Evolutionary conservation across 2,888 invertebrate species (phyloP).

Genomic region (Altica lythri): DNA sequence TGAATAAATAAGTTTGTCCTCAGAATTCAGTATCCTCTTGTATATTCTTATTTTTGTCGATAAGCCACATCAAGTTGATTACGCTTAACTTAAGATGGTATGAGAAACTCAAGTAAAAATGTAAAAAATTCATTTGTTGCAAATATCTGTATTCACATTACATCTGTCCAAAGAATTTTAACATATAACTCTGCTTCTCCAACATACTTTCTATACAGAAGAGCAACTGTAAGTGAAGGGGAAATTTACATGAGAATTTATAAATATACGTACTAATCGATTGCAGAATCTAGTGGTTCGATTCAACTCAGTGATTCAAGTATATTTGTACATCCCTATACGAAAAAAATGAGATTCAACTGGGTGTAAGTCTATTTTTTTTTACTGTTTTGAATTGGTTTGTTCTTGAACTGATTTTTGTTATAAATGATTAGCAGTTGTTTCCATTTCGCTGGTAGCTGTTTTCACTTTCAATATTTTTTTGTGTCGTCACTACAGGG

Average conservation of each 20-base stretch:
- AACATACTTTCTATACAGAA: conserved; percentile 41
- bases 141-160: conserved; percentile 25
- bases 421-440: conserved; percentile 2
- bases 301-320: conserved; percentile 49
- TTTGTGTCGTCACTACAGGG: conserved; percentile 13
- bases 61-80: conserved; percentile 8
- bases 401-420: conserved; percentile 4
- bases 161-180: conserved; percentile 4
- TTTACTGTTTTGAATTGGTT: conserved; percentile 19
- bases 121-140: conserved; percentile 35
- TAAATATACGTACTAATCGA: conserved; percentile 53
- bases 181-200: conserved; percentile 6
- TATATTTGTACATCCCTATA: conserved; percentile 43
- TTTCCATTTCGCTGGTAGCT: neutral
- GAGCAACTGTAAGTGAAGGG: conserved; percentile 56
- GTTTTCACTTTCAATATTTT: conserved; percentile 16
- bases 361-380: conserved; percentile 48
- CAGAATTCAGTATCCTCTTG: neutral
- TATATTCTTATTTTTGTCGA: neutral
- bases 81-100: conserved; percentile 17
- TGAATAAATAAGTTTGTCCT: neutral
- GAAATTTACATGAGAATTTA: conserved; percentile 55
- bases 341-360: conserved; percentile 49
- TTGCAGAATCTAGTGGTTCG: conserved; percentile 52
- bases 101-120: conserved; percentile 32